Evolutionary conservation across 2,888 invertebrate species (phyloP).

Genomic region (Ferdinandea cuprea): DNA sequence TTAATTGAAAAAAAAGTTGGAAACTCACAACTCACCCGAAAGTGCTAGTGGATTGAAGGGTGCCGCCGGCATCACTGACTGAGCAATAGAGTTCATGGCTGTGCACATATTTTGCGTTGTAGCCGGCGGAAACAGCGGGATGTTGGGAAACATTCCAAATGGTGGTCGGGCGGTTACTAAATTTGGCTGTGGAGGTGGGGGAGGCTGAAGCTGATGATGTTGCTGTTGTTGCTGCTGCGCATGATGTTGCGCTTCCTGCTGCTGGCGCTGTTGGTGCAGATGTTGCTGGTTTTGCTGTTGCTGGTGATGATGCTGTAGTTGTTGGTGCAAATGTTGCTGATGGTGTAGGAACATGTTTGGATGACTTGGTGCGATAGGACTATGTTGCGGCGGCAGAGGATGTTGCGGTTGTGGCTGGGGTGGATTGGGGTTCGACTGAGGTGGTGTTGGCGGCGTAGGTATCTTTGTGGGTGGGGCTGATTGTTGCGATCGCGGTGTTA

Average conservation of each 20-base stretch:
- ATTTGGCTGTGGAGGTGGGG: constrained; percentile 79
- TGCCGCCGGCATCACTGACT: constrained; percentile 91
- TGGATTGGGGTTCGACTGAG: constrained; percentile 77
- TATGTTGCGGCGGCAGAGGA: constrained; percentile 61
- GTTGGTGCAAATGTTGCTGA: constrained; percentile 81
- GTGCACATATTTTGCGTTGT: constrained; percentile 89
- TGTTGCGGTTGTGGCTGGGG: constrained; percentile 70
- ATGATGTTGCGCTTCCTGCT: constrained; percentile 78
- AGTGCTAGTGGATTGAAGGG: constrained; percentile 94
- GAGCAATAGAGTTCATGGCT: constrained; percentile 91
- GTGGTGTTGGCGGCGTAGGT: constrained; percentile 79
- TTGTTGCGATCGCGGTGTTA: constrained; percentile 84
- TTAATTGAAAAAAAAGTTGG: constrained; percentile 67
- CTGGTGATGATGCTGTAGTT: constrained; percentile 79
- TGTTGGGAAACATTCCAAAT: constrained; percentile 82
- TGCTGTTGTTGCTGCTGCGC: constrained; percentile 76
- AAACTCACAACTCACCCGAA: constrained; percentile 84
- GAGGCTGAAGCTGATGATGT: constrained; percentile 75
- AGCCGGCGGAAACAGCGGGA: constrained; percentile 83
- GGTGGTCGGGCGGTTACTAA: constrained; percentile 79
- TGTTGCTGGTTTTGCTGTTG: constrained; percentile 79
- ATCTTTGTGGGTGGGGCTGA: constrained; percentile 53
- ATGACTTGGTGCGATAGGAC: constrained; percentile 57
- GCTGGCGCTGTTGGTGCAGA: constrained; percentile 80
- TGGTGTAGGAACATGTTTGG: constrained; percentile 78